Evolutionary conservation across 1,140 invertebrate species (phyloP).

Genomic region (Sarcophaga bullata): DNA sequence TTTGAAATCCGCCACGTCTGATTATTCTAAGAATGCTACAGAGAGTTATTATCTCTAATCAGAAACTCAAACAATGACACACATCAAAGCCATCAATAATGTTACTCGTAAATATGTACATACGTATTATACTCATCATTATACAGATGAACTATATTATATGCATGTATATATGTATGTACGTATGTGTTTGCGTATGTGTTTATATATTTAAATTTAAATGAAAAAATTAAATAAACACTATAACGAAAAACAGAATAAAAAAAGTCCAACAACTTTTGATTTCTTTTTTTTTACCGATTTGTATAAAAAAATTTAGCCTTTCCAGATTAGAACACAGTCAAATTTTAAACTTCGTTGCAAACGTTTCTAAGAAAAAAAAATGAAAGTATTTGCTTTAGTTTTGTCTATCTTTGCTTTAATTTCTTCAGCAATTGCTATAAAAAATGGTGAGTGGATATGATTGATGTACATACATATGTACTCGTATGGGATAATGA

Average conservation of each 20-base stretch:
- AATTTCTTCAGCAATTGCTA: neutral
- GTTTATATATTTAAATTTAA: too few species aligned
- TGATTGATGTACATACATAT: neutral
- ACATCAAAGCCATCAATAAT: neutral
- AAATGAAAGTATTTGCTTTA: constrained; percentile 22
- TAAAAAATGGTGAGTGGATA: constrained; percentile 33
- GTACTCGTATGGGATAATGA: neutral
- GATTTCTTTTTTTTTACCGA: too few species aligned
- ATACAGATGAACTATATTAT: too few species aligned
- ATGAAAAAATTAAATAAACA: too few species aligned
- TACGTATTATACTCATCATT: too few species aligned
- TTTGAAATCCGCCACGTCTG: neutral
- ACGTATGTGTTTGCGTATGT: too few species aligned
- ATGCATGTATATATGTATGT: too few species aligned
- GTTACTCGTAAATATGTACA: too few species aligned
- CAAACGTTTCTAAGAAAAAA: neutral
- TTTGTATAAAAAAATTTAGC: neutral
- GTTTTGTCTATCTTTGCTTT: constrained; percentile 3
- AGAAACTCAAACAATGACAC: neutral
- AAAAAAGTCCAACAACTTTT: too few species aligned
- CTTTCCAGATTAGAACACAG: neutral
- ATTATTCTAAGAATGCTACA: too few species aligned
- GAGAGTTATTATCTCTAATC: neutral
- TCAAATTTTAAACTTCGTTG: neutral
- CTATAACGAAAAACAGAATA: too few species aligned